These are phyloP conservation scores for Nycticebus coucang DNA, from an alignment of 2,113 vertebrate species.

Conservation along the genomic window DNA sequence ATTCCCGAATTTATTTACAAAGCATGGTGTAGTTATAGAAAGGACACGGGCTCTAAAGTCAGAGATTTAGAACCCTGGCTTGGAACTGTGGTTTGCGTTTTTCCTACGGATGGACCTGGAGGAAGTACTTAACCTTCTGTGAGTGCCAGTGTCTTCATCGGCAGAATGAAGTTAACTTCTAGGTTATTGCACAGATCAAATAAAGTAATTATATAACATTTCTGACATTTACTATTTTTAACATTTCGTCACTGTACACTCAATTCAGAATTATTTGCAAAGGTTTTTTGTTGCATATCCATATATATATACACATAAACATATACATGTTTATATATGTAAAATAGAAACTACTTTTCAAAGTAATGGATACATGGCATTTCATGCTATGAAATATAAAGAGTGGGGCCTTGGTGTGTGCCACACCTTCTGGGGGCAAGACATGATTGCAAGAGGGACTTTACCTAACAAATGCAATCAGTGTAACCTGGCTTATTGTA, in stretches of 20 bases:
- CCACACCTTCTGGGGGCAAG: too few relatives aligned
- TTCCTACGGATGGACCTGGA: not conserved
- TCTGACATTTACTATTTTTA: not conserved
- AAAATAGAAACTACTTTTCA: constrained; percentile 8
- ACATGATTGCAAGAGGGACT: too few relatives aligned
- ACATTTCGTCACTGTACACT: not conserved
- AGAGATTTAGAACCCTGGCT: not conserved
- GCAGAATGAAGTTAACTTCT: not conserved
- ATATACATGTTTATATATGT: not conserved
- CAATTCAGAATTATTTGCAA: not conserved
- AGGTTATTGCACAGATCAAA: not conserved
- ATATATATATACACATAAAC: not conserved
- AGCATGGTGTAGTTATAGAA: not conserved
- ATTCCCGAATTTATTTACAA: not conserved
- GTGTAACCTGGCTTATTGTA: too few relatives aligned
- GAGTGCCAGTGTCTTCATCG: not conserved
- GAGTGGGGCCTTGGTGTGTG: too few relatives aligned
- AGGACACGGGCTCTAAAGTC: not conserved
- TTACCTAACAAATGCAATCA: too few relatives aligned
- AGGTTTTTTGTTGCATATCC: not conserved
- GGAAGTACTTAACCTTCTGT: not conserved
- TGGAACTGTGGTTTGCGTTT: not conserved
- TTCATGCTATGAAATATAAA: not conserved
- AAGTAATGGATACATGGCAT: not conserved
- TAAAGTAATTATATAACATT: not conserved